Conservation (phyloP, 1,140 invertebrate genomes). For the Wiebesia pumilae region DNA sequence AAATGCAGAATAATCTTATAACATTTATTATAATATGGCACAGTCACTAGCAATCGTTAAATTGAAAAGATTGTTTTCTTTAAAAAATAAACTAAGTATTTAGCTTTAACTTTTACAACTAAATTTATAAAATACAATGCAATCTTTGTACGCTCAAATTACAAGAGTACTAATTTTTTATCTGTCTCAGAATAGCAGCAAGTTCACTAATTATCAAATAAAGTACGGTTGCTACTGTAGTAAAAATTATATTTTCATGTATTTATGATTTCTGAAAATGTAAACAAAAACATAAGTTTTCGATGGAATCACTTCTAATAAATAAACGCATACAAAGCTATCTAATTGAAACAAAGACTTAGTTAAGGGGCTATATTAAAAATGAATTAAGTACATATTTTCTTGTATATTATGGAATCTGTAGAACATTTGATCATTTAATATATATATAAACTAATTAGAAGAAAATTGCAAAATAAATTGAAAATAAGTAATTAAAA, state of each 20-base stretch:
- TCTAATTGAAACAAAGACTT: too few relatives aligned
- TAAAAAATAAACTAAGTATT: too few relatives aligned
- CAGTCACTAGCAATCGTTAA: neutral
- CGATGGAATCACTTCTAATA: neutral
- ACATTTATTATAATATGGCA: slow-evolving; percentile 6
- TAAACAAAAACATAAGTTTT: neutral
- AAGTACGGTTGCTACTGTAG: neutral
- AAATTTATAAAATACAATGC: neutral
- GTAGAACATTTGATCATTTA: too few relatives aligned
- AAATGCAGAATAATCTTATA: slow-evolving; percentile 33
- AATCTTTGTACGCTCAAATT: neutral
- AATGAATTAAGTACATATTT: too few relatives aligned
- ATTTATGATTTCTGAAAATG: neutral
- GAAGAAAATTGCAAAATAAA: too few relatives aligned
- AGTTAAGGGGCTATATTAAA: too few relatives aligned
- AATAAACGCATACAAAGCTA: neutral
- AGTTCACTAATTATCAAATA: too few relatives aligned
- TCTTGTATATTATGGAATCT: too few relatives aligned
- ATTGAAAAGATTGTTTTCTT: too few relatives aligned
- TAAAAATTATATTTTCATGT: neutral
- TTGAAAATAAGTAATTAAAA: too few relatives aligned
- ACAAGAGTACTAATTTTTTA: neutral
- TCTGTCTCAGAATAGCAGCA: neutral
- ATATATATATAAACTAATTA: too few relatives aligned
- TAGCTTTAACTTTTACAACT: too few relatives aligned